Base-by-base conservation (phyloP, 2,888 invertebrate species). In the Nebria brevicollis region DNA sequence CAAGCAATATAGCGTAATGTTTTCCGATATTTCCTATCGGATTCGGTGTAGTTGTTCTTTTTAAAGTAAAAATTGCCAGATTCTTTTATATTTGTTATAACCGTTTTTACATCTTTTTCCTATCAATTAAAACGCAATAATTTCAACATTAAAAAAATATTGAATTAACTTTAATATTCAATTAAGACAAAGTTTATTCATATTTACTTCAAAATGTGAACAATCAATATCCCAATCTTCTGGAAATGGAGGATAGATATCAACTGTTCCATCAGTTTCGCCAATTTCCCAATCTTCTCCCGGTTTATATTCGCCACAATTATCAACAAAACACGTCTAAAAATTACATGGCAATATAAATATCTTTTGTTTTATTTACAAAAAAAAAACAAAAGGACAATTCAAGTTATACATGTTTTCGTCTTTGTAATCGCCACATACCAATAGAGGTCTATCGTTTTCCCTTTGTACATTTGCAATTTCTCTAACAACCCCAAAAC, bases 1-100 rank as follows among this genome's bases (percentile, higher is more conserved):
- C 91, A 91, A 7, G 92, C 89, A 79, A 94, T 91, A 87, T 95
- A 97, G 77, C 96, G 92, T 83, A 95, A 89, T 26, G 95, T 94
- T 89, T 97, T 97, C 82, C 91, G 91, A 88, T 97, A 97, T 87
- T 96, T 96, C 82, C 93, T 91, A 54, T 92, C 91, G 0, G 97
- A 95, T 64, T 92, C 91, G 11, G 90, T 86, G 88, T 91, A 94
- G 80, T 93, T 91, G 15, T 92, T 90, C 77, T 90, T 89, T 7
- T 90, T 89, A 87, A 93, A 97, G 85, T 91, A 93, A 79, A 89
- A 85, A 89, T 97, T 97, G 13, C 97, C 97, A 5, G 93, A 92
- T 83, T 90, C 89, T 87, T 95, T 95, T 77, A 96, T 93, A 80
- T 89, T 89, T 25, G 88, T 89, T 15, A 92, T 90, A 7, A 95